A percentile compares a stretch with the other conserved stretches of the same genome.
Evolutionary conservation across 2,797 vertebrate species (phyloP).

Genomic region (Peromyscus melanophrys): DNA sequence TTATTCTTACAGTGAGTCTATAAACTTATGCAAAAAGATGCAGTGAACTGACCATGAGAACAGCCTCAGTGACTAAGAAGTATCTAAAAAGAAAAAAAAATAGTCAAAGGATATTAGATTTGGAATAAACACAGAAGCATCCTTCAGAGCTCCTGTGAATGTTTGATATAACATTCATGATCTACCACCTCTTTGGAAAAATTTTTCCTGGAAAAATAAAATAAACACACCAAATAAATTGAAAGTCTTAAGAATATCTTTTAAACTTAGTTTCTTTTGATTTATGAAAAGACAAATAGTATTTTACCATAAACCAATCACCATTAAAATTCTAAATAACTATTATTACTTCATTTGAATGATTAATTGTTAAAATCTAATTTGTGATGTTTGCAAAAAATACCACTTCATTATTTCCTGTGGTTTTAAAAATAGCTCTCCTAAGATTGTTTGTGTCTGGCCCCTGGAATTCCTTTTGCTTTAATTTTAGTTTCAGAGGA

Average conservation of each 20-base stretch:
- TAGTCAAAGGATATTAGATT: neutral
- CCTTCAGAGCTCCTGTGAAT: neutral
- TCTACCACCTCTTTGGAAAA: neutral
- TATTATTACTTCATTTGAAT: neutral
- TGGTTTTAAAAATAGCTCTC: neutral
- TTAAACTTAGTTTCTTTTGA: neutral
- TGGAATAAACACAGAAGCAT: neutral
- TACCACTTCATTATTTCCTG: neutral
- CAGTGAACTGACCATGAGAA: neutral
- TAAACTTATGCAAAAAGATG: neutral
- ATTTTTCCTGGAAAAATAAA: neutral
- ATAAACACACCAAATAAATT: neutral
- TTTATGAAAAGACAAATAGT: constrained; percentile 19
- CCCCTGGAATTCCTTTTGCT: neutral
- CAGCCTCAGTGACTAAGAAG: neutral
- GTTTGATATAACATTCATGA: neutral
- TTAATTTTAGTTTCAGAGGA: neutral
- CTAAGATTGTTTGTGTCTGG: neutral
- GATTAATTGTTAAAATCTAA: neutral
- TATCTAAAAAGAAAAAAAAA: neutral
- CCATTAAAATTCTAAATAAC: neutral
- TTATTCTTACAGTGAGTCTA: neutral
- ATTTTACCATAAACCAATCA: neutral
- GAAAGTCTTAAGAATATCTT: neutral
- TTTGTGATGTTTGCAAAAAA: neutral